A percentile compares a stretch with the other conserved stretches of the same genome.
Evolutionary conservation across 2,888 invertebrate species (phyloP).

Genomic region (Athalia circularis): DNA sequence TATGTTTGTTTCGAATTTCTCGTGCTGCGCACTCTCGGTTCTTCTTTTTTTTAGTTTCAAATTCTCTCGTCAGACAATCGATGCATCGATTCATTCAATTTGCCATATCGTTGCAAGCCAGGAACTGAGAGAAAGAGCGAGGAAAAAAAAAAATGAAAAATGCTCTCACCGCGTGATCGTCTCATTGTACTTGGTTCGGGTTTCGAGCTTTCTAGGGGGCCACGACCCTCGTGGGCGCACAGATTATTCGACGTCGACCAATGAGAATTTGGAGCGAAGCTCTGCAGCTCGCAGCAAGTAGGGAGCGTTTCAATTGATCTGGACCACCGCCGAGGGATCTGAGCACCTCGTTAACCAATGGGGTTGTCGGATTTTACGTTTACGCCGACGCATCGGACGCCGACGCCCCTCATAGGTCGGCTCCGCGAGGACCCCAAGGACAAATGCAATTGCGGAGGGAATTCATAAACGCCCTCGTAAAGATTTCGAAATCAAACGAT

Average conservation of each 20-base stretch:
- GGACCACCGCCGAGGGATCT: slow-evolving; percentile 38
- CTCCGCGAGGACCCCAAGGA: not conserved
- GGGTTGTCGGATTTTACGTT: not conserved
- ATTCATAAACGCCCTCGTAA: too few species aligned
- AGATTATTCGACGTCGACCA: slow-evolving; percentile 19
- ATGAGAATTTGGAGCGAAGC: slow-evolving; percentile 11
- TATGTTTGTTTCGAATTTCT: too few species aligned
- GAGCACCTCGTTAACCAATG: slow-evolving; percentile 19
- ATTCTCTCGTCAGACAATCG: too few species aligned
- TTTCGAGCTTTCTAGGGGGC: not conserved
- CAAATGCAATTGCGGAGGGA: not conserved
- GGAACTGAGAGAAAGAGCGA: too few species aligned
- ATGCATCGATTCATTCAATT: too few species aligned
- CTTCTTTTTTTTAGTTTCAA: too few species aligned
- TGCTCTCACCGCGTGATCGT: too few species aligned
- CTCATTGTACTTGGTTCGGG: too few species aligned
- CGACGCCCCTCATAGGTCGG: slow-evolving; percentile 17
- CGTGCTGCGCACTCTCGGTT: too few species aligned
- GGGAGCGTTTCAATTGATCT: slow-evolving; percentile 42
- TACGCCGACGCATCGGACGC: slow-evolving; percentile 21
- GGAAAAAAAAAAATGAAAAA: too few species aligned
- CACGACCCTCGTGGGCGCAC: not conserved
- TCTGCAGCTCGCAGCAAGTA: slow-evolving; percentile 13
- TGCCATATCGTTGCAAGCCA: too few species aligned
- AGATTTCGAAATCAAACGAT: too few species aligned